Percentiles rank a stretch among this genome's conserved stretches.
Evolutionary conservation across 2,888 invertebrate genomes (phyloP).

Genomic region (Tipula confusa): DNA sequence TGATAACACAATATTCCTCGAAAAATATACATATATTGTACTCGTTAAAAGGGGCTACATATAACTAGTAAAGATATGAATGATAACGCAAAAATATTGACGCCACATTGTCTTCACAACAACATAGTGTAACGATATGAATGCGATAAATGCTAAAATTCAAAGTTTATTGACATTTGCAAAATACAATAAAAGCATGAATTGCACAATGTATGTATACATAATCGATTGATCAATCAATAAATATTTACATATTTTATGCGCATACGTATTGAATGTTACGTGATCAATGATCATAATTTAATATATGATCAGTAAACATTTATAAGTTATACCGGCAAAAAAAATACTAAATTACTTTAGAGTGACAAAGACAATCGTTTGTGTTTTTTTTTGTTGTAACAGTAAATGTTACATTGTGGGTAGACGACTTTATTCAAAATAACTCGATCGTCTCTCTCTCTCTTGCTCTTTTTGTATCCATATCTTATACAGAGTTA

Average conservation of each 20-base stretch:
- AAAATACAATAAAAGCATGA: neutral
- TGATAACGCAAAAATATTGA: neutral
- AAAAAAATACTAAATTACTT: too few relatives aligned
- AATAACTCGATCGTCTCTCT: neutral
- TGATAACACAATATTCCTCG: neutral
- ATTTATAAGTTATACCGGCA: too few relatives aligned
- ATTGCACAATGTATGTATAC: neutral
- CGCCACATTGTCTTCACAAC: neutral
- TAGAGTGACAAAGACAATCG: too few relatives aligned
- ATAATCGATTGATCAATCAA: neutral
- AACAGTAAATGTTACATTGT: too few relatives aligned
- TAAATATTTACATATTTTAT: neutral
- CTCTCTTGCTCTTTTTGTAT: too few relatives aligned
- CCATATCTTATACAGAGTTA: too few relatives aligned
- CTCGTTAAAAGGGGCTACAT: neutral
- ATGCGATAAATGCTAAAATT: neutral
- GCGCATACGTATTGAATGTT: neutral
- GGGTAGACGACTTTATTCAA: too few relatives aligned
- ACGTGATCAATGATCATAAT: constrained; percentile 20
- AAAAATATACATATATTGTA: neutral
- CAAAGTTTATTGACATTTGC: neutral
- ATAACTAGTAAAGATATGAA: neutral
- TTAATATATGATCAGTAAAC: neutral
- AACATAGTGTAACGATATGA: neutral
- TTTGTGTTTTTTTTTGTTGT: too few relatives aligned